A percentile compares a stretch with the other conserved stretches of the same genome.
Evolutionary conservation across 2,888 invertebrate species (phyloP).

Genomic region (Alloplasta piceator): DNA sequence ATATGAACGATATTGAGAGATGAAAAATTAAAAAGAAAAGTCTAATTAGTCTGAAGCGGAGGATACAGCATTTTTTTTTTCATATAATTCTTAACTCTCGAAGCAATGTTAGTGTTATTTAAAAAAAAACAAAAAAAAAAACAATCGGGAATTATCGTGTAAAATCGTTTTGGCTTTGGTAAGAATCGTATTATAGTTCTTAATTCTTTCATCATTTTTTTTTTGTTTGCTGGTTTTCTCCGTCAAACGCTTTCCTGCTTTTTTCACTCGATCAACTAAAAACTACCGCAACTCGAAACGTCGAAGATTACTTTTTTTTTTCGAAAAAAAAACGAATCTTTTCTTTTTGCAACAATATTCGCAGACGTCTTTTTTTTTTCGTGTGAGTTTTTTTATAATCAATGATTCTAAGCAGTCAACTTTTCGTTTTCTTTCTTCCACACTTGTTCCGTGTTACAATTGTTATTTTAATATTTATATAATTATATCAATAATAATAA

Average conservation of each 20-base stretch:
- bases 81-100: conserved; percentile 46
- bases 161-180: conserved; percentile 68
- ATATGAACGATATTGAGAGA: conserved; percentile 41
- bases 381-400: conserved; percentile 43
- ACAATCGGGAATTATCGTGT: conserved; percentile 52
- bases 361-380: conserved; percentile 36
- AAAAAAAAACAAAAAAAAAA: conserved; percentile 52
- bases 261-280: conserved; percentile 16
- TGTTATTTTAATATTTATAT: conserved; percentile 28
- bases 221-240: conserved; percentile 36
- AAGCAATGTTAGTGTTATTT: conserved; percentile 62
- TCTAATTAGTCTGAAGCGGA: conserved; percentile 53
- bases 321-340: conserved; percentile 2
- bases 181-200: conserved; percentile 60
- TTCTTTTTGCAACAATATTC: conserved; percentile 28
- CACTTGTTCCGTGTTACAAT: conserved; percentile 17
- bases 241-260: conserved; percentile 21
- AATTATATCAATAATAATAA: no score
- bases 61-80: conserved; percentile 58
- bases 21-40: conserved; percentile 35
- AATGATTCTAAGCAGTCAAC: conserved; percentile 56
- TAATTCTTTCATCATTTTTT: conserved; percentile 43
- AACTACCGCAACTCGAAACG: no score
- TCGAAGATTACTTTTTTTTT: conserved; percentile 6
- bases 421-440: conserved; percentile 18